Conservation (phyloP, 2,113 vertebrate genomes). For the Corapipo altera region DNA sequence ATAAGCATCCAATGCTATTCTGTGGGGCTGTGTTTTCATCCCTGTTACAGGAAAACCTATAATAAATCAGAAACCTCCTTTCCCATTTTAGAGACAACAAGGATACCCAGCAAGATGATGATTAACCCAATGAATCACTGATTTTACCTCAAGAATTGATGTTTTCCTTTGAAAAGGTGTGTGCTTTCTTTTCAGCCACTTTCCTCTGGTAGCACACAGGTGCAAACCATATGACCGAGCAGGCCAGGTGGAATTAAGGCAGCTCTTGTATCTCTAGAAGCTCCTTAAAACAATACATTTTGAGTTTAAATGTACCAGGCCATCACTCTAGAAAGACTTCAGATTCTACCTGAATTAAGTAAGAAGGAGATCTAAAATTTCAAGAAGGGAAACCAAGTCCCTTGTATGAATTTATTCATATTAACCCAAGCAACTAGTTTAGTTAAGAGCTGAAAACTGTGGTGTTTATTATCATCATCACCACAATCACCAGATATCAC, state of each 20-base stretch:
- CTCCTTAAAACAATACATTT: not conserved
- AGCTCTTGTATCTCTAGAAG: not conserved
- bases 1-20: slow-evolving; percentile 3
- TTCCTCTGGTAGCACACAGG: not conserved
- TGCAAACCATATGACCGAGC: not conserved
- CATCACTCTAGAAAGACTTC: not conserved
- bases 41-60: slow-evolving; percentile 21
- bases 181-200: not conserved
- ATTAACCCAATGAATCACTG: not conserved
- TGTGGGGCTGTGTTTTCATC: not conserved
- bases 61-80: not conserved
- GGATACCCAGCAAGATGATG: not conserved
- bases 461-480: not conserved
- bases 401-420: not conserved
- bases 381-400: not conserved
- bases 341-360: not conserved
- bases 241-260: not conserved
- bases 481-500: not conserved
- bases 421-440: not conserved
- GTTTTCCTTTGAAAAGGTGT: not conserved
- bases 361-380: not conserved
- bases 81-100: slow-evolving; percentile 33
- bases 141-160: slow-evolving; percentile 18
- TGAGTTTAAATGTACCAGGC: not conserved
- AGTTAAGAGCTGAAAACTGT: not conserved